Conservation (phyloP, 2,113 vertebrate species). For the Galeopterus variegatus region DNA sequence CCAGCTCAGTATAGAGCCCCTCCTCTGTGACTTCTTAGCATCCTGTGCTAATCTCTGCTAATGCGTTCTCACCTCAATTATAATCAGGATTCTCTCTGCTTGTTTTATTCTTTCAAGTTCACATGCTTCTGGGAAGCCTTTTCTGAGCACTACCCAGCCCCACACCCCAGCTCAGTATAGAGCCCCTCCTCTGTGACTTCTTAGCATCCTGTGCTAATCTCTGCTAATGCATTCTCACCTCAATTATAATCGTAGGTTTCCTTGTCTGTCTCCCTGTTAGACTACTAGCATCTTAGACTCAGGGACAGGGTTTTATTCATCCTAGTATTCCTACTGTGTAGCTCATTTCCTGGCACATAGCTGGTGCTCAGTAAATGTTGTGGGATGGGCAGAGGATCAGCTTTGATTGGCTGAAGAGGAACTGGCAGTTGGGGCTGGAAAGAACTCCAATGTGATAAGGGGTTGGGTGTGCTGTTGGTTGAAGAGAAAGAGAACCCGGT, state of each 20-base stretch:
- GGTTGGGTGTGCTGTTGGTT: accelerated
- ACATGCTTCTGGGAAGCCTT: background rate
- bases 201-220: background rate
- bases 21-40: background rate
- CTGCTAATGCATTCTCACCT: background rate
- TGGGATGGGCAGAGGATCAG: background rate
- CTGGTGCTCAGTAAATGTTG: background rate
- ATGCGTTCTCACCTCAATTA: background rate
- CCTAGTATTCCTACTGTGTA: background rate
- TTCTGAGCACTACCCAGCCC: background rate
- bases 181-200: background rate
- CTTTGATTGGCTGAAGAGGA: background rate
- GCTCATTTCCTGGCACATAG: background rate
- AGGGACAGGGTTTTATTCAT: background rate
- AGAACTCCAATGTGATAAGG: background rate
- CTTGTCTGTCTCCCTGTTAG: background rate
- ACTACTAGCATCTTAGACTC: background rate
- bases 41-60: background rate
- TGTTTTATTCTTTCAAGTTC: background rate
- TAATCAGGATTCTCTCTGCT: background rate
- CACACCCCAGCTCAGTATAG: background rate
- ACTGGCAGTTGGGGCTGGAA: background rate
- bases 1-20: background rate
- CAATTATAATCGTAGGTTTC: background rate
- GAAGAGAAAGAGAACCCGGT: background rate